A percentile compares a stretch with the other conserved stretches of the same genome.
These are phyloP conservation scores for Dendronephthya gigantea DNA, from an alignment of 64 coral and sea anemone species.

Conservation along the genomic window DNA sequence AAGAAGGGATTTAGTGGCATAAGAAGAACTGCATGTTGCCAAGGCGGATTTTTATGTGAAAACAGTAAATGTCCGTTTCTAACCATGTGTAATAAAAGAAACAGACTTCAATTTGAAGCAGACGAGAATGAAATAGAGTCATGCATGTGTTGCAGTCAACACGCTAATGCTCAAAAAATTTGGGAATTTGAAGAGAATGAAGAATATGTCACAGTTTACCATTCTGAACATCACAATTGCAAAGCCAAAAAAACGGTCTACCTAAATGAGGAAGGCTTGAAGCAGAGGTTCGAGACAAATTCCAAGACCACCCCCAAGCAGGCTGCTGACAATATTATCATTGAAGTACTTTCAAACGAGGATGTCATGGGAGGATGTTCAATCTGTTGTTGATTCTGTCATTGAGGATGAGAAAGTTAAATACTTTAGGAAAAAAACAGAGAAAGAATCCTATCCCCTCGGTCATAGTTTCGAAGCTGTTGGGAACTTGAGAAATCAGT, in stretches of 20 bases:
- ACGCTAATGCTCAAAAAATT: conserved; percentile 42
- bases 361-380: conserved; percentile 22
- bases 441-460: conserved; percentile 13
- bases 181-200: conserved; percentile 27
- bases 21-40: too few relatives aligned
- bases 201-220: conserved; percentile 25
- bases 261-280: conserved; percentile 16
- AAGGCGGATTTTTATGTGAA: too few relatives aligned
- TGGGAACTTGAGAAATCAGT: conserved; percentile 26
- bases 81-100: background rate
- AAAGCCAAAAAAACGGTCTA: conserved; percentile 14
- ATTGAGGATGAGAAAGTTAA: conserved; percentile 36
- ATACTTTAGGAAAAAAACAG: conserved; percentile 28
- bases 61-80: conserved; percentile 26
- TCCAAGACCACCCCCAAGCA: conserved; percentile 26
- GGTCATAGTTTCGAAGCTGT: conserved; percentile 48
- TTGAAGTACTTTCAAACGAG: conserved; percentile 12
- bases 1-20: too few relatives aligned
- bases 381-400: background rate
- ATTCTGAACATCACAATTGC: conserved; percentile 24
- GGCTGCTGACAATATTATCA: background rate
- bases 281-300: conserved; percentile 26
- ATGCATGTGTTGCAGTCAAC: conserved; percentile 28
- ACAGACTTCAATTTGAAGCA: background rate
- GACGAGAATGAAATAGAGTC: background rate